phyloP scores from a whole-genome alignment of 2,113 vertebrate species.

The Circaetus cinerascens region DNA sequence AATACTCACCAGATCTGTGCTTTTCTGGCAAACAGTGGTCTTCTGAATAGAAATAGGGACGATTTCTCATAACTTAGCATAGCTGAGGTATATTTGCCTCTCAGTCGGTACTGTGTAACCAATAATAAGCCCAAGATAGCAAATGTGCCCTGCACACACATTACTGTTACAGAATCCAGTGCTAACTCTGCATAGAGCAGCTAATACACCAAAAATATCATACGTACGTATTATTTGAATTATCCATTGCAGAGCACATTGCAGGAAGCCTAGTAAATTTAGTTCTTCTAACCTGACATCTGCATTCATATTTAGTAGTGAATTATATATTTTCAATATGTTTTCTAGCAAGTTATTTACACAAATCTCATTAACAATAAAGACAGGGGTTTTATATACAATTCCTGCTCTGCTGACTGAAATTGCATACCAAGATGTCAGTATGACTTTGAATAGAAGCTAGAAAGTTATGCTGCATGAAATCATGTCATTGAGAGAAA shows the following conservation, averaged over 20 bases:
- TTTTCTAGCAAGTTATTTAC: slow-evolving; percentile 66
- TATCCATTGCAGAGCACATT: background rate
- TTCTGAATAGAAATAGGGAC: background rate
- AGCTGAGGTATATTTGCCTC: background rate
- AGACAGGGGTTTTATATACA: background rate
- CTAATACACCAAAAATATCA: slow-evolving; percentile 1
- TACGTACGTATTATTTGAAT: background rate
- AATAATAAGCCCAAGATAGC: background rate
- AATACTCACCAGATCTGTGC: background rate
- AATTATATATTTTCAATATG: slow-evolving; percentile 42
- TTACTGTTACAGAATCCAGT: background rate
- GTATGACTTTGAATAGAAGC: slow-evolving; percentile 12
- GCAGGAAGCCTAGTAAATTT: slow-evolving; percentile 47
- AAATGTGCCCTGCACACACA: background rate
- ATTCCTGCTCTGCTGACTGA: slow-evolving; percentile 15
- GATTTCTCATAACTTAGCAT: background rate
- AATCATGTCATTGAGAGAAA: background rate
- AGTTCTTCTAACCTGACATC: slow-evolving; percentile 11
- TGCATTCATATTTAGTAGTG: slow-evolving; percentile 27
- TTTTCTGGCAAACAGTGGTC: background rate
- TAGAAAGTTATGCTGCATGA: slow-evolving; percentile 12
- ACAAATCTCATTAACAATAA: slow-evolving; percentile 60
- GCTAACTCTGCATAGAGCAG: background rate
- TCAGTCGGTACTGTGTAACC: background rate
- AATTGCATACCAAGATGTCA: slow-evolving; percentile 21